Conservation (phyloP, 2,797 vertebrate species). For the Hapalemur alaotrensis region DNA sequence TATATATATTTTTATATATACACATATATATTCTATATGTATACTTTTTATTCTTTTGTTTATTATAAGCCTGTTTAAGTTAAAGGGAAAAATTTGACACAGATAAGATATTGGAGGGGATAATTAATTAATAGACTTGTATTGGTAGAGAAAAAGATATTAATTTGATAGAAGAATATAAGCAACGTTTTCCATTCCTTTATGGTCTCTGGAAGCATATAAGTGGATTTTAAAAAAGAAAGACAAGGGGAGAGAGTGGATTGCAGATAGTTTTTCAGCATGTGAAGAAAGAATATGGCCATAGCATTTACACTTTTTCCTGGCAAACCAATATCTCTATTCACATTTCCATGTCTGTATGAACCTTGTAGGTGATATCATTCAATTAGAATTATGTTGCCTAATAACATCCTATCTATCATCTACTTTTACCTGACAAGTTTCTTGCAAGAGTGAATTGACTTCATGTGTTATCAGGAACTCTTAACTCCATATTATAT, state of each 20-base stretch:
- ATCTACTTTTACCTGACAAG: background rate
- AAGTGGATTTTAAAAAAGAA: background rate
- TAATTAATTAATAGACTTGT: background rate
- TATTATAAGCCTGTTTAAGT: background rate
- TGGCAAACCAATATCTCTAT: background rate
- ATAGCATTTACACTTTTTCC: background rate
- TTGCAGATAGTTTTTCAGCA: background rate
- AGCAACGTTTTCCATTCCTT: background rate
- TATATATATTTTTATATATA: background rate
- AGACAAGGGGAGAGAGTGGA: too few relatives aligned
- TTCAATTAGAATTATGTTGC: background rate
- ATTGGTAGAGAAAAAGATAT: background rate
- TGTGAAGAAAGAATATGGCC: background rate
- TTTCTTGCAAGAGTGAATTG: background rate
- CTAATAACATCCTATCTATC: background rate
- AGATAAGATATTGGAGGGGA: background rate
- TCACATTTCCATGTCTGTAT: background rate
- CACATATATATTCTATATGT: background rate
- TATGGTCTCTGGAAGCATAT: background rate
- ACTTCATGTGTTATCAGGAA: background rate
- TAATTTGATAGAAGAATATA: background rate
- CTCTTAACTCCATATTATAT: background rate
- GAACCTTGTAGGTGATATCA: background rate
- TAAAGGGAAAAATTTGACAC: background rate
- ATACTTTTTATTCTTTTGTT: background rate